Evolutionary conservation across 2,888 invertebrate species (phyloP), one percentile per base, ranked within the genome.

Genomic region (Melolontha melolontha): DNA sequence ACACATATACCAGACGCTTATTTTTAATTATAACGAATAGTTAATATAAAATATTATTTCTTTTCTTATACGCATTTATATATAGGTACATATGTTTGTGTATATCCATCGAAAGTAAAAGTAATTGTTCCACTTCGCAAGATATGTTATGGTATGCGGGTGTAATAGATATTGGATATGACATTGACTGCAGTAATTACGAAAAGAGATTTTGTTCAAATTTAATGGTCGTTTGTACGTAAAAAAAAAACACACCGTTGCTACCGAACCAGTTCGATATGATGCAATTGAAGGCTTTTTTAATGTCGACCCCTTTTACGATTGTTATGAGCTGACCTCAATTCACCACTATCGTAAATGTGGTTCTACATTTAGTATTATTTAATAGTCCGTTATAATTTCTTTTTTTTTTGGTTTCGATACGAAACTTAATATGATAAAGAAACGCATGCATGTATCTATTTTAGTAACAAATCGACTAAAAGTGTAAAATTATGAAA

Each of bases 261-360:
- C 42, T 55, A 41, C 55, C 55, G 55, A 59, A 59, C 59, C 59
- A 59, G 59, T 59, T 59, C 44, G 44, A 44, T 59, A 14, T 59
- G 59, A 59, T 44, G 59, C 42, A 59, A 59, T 59, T 59, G 44
- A 59, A 59, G 59, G 59, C 12, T 59, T 59, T 59, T 57, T 44
- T 14, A 54, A 42, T 29, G 59, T 42, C 59, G 59, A 47, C 59
- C 59, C 59, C 59, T 59, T 59, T 59, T 59, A 27, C 59, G 29
- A 59, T 59, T 59, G 59, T 59, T 47, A 59, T 29, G 41, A 16
- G 12, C 14, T 59, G 59, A 59, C 47, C 59, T 59, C 59, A 29
- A 59, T 59, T 44, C 44, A 29, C 40, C 10, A 17, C 16, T 39
- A 22, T 17, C n/a, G 55, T 55, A 55, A 55, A 55, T 41, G 55